Evolutionary conservation across 1,140 invertebrate species (phyloP).

Genomic region (Oryctes rhinoceros): DNA sequence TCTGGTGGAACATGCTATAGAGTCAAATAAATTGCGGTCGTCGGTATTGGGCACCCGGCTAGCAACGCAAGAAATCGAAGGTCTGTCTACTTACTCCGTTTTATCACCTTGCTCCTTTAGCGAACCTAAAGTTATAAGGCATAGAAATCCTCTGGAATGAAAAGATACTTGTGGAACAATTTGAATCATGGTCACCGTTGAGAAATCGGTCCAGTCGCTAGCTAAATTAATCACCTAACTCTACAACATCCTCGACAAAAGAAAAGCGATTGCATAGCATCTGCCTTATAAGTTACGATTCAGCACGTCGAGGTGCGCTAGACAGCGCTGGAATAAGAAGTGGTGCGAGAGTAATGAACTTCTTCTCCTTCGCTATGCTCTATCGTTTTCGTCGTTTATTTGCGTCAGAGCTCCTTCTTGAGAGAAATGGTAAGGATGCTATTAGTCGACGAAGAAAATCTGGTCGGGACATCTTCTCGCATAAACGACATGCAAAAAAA

Average conservation of each 20-base stretch:
- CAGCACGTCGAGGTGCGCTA: not conserved
- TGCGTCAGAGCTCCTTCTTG: not conserved
- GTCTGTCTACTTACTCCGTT: not conserved
- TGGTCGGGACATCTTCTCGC: not conserved
- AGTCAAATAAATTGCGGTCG: no score
- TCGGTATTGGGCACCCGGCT: no score
- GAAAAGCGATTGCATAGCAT: not conserved
- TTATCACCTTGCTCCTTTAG: not conserved
- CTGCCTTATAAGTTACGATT: not conserved
- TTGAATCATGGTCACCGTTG: not conserved
- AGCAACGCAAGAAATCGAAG: no score
- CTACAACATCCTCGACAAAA: not conserved
- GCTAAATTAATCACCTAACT: not conserved
- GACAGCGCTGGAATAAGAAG: not conserved
- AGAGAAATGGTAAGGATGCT: not conserved
- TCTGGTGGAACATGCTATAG: no score
- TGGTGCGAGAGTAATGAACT: not conserved
- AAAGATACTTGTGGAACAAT: not conserved
- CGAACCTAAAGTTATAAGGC: not conserved
- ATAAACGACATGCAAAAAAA: not conserved
- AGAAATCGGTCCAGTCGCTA: not conserved
- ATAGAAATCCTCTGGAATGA: not conserved
- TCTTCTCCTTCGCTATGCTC: not conserved
- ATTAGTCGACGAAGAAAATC: slow-evolving; percentile 13
- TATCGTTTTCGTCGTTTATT: not conserved